Base-by-base conservation (phyloP, 2,888 invertebrate species). In the Chloromyia formosa region DNA sequence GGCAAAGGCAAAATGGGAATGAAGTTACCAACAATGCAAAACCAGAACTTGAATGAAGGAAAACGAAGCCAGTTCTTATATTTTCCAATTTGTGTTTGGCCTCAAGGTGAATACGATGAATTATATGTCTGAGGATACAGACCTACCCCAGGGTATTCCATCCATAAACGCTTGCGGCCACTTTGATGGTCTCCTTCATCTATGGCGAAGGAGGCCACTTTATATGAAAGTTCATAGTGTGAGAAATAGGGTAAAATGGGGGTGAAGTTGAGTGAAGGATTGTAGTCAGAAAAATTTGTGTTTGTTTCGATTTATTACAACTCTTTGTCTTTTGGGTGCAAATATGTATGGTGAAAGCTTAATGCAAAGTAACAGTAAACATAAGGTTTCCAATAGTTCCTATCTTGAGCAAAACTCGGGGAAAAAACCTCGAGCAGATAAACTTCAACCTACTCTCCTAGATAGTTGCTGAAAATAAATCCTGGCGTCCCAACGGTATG, bases 41-140 rank as follows among this genome's bases (percentile, higher is more conserved):
- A 62, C 61, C 73, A 73, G 61, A 45, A 60, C 73, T 61, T 49
- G 61, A 61, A 73, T 73, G 61, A 61, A 73, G 60, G 74, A 74
- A 74, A 79, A 78, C 77, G 78, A 79, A 79, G 79, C 79, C 79
- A 79, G 79, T 79, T 79, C 79, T 79, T 79, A 79, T 79, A 79
- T 79, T 79, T 79, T 79, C 79, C 79, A 79, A 79, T 79, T 79
- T 79, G 79, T 78, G 77, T 79, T 79, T 75, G 76, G 78, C 78
- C 78, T 77, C 49, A 68, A 77, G 79, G 78, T 76, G 76, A 75
- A 75, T 79, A 78, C 79, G 79, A 79, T 79, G 79, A 79, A 79
- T 79, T 79, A 79, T 79, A 79, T 78, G 79, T 79, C 79, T 79
- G 78, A 76, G 76, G 75, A 77, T 78, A 78, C 78, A 77, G 68